Evolutionary conservation across 2,888 invertebrate genomes (phyloP).

Genomic region (Lomographa bimaculata): DNA sequence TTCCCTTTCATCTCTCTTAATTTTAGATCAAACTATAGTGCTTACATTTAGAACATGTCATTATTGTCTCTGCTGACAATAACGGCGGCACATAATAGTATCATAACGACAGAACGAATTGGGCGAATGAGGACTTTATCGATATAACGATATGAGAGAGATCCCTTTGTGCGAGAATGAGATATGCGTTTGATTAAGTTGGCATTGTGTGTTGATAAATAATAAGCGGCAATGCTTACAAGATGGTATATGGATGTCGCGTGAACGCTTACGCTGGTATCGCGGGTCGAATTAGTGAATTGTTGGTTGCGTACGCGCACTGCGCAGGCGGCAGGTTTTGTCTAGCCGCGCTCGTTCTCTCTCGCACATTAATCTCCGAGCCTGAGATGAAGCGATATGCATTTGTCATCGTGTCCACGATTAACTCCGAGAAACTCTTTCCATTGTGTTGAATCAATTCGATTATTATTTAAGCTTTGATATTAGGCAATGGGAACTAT

Average conservation of each 20-base stretch:
- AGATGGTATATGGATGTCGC: constrained; percentile 65
- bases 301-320: constrained; percentile 64
- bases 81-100: constrained; percentile 41
- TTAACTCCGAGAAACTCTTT: constrained; percentile 73
- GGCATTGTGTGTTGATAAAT: constrained; percentile 70
- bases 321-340: constrained; percentile 74
- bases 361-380: constrained; percentile 74
- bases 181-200: constrained; percentile 51
- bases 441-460: constrained; percentile 76
- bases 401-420: constrained; percentile 80
- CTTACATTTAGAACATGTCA: constrained; percentile 78
- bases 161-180: constrained; percentile 30
- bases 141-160: constrained; percentile 32
- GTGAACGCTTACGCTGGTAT: constrained; percentile 61
- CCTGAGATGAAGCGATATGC: constrained; percentile 79
- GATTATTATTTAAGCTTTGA: constrained; percentile 64
- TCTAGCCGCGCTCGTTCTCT: constrained; percentile 68
- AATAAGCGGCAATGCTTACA: constrained; percentile 77
- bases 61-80: constrained; percentile 72
- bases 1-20: constrained; percentile 81
- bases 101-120: constrained; percentile 34
- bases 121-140: constrained; percentile 45
- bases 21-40: constrained; percentile 81
- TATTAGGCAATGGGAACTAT: constrained; percentile 48
- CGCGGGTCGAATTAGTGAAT: constrained; percentile 67